Percentiles rank a stretch among this genome's conserved stretches.
Evolutionary conservation across 2,888 invertebrate genomes (phyloP).

Genomic region (Alsophila aescularia): DNA sequence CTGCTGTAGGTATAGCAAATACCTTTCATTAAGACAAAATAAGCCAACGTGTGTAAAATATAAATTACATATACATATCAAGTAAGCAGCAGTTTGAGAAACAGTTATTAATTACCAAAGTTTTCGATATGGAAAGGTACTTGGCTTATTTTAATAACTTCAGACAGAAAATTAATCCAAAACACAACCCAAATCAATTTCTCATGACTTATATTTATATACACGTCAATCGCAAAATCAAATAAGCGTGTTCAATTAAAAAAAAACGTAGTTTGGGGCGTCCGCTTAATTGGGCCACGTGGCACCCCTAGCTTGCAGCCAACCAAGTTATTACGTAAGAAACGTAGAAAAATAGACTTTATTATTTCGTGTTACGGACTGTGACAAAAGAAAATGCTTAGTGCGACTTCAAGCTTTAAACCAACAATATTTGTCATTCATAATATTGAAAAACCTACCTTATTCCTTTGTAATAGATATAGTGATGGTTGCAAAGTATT

Average conservation of each 20-base stretch:
- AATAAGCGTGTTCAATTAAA: constrained; percentile 79
- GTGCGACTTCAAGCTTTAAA: constrained; percentile 22
- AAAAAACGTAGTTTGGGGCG: constrained; percentile 61
- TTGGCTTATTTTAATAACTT: not conserved
- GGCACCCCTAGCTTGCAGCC: constrained; percentile 52
- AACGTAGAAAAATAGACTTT: constrained; percentile 32
- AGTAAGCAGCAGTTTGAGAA: too few species aligned
- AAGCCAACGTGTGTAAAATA: too few species aligned
- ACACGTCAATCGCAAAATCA: constrained; percentile 74
- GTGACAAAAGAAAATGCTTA: constrained; percentile 20
- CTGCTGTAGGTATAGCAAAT: too few species aligned
- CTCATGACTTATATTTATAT: constrained; percentile 37
- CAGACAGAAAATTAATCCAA: constrained; percentile 5
- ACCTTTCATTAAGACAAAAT: too few species aligned
- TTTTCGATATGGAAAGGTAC: too few species aligned
- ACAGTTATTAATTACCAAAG: too few species aligned
- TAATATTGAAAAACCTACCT: constrained; percentile 22
- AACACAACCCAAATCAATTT: constrained; percentile 26
- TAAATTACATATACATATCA: too few species aligned
- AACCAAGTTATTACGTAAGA: constrained; percentile 21
- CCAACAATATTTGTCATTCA: constrained; percentile 1
- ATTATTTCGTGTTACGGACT: constrained; percentile 27
- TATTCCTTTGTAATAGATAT: constrained; percentile 37
- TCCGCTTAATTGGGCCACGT: constrained; percentile 72
- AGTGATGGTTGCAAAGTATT: constrained; percentile 15